These are phyloP conservation scores for Himantopus leucocephalus DNA, from an alignment of 2,113 vertebrate genomes.

Conservation along the genomic window DNA sequence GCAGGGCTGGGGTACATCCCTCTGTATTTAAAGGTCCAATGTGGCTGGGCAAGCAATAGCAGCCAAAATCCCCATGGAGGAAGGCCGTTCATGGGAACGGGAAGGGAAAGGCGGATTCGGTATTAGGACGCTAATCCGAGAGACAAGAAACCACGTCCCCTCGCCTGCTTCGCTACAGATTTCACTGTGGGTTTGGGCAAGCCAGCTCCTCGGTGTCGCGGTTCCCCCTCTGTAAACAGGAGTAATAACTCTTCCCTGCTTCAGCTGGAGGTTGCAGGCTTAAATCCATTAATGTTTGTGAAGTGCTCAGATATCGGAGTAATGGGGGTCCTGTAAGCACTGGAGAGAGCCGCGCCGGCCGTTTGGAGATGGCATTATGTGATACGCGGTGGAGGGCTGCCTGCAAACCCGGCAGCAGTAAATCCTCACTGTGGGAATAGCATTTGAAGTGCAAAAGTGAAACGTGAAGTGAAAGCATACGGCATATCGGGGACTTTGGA, in stretches of 20 bases:
- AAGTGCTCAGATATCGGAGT: background rate
- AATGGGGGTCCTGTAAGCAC: background rate
- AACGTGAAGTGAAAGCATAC: background rate
- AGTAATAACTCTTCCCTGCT: conserved; percentile 1
- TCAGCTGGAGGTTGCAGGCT: background rate
- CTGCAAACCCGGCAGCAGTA: background rate
- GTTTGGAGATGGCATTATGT: background rate
- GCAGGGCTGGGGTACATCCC: fast-evolving
- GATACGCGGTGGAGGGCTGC: background rate
- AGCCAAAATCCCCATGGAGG: background rate
- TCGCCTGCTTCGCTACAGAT: background rate
- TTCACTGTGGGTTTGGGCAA: background rate
- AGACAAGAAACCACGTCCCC: background rate
- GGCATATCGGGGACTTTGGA: fast-evolving
- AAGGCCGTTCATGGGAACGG: background rate
- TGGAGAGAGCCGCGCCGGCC: background rate
- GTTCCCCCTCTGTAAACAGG: background rate
- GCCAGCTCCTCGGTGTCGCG: background rate
- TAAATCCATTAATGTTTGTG: background rate
- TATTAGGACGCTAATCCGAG: background rate
- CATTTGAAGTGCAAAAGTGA: background rate
- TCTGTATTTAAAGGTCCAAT: background rate
- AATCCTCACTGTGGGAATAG: background rate
- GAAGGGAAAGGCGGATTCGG: background rate
- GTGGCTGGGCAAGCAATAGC: background rate